These are phyloP conservation scores for Gambusia yucatana DNA, from an alignment of 2,797 vertebrate species.

Conservation along the genomic window DNA sequence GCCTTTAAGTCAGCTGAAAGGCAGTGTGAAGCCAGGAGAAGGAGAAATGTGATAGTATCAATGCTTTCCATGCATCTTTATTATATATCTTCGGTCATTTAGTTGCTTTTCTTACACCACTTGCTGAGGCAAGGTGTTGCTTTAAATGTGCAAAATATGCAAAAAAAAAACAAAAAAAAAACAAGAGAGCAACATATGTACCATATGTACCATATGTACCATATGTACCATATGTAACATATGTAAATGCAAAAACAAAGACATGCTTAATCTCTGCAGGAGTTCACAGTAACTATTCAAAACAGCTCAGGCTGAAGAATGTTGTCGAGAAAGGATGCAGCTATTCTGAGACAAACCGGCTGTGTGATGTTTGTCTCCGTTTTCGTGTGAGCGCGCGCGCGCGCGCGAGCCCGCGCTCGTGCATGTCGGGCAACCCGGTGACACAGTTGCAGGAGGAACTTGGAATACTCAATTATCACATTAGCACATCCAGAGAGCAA, in stretches of 20 bases:
- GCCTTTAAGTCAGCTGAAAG: background rate
- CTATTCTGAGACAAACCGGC: slow-evolving; percentile 67
- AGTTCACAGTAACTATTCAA: slow-evolving; percentile 51
- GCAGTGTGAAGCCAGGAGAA: background rate
- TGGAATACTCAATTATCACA: slow-evolving; percentile 80
- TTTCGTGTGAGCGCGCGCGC: background rate
- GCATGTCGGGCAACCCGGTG: slow-evolving; percentile 50
- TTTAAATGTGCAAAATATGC: slow-evolving; percentile 3
- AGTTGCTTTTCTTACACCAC: background rate
- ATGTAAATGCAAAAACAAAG: slow-evolving; percentile 20
- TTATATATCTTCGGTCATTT: background rate
- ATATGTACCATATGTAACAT: slow-evolving; percentile 11
- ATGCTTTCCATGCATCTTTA: background rate
- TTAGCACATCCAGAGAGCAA: slow-evolving; percentile 75
- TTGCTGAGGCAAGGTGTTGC: slow-evolving; percentile 2
- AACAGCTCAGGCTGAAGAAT: slow-evolving; percentile 49
- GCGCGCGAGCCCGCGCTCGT: slow-evolving; percentile 17
- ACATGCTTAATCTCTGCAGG: slow-evolving; percentile 36
- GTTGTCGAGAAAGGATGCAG: slow-evolving; percentile 58
- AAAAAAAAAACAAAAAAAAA: background rate
- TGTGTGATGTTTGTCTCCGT: slow-evolving; percentile 38
- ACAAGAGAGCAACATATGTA: background rate
- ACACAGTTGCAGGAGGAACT: slow-evolving; percentile 75
- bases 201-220: slow-evolving; percentile 18
- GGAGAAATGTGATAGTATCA: background rate